Conservation (phyloP, 2,113 vertebrate species). For the Brienomyrus brachyistius region DNA sequence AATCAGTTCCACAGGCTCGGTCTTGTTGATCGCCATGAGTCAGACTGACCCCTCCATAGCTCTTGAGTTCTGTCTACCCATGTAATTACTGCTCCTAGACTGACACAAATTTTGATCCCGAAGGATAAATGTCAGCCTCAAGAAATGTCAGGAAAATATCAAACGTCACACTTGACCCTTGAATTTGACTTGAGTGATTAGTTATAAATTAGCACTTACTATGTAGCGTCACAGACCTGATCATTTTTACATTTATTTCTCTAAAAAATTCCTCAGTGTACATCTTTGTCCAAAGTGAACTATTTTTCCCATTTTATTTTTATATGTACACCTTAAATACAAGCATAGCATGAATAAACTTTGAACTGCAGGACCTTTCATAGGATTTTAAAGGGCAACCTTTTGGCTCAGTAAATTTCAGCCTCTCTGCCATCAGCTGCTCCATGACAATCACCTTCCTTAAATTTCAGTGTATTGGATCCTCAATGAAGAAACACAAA, state of each 20-base stretch:
- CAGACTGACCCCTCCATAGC: not conserved
- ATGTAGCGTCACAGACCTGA: not conserved
- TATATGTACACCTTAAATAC: not conserved
- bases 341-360: not conserved
- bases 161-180: not conserved
- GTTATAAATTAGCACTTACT: not conserved
- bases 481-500: not conserved
- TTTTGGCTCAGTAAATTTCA: not conserved
- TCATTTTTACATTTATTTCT: not conserved
- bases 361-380: not conserved
- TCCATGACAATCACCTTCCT: not conserved
- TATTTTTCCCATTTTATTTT: not conserved
- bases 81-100: not conserved
- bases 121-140: not conserved
- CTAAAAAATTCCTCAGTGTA: not conserved
- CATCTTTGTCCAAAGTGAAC: not conserved
- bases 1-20: not conserved
- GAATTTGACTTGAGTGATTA: not conserved
- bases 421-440: not conserved
- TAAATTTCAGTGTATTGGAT: not conserved
- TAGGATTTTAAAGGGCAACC: not conserved
- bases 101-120: not conserved
- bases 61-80: not conserved
- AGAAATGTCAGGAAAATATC: not conserved
- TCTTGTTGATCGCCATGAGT: not conserved